phyloP scores from a whole-genome alignment of 1,140 invertebrate genomes.

The Drosophila simulans region DNA sequence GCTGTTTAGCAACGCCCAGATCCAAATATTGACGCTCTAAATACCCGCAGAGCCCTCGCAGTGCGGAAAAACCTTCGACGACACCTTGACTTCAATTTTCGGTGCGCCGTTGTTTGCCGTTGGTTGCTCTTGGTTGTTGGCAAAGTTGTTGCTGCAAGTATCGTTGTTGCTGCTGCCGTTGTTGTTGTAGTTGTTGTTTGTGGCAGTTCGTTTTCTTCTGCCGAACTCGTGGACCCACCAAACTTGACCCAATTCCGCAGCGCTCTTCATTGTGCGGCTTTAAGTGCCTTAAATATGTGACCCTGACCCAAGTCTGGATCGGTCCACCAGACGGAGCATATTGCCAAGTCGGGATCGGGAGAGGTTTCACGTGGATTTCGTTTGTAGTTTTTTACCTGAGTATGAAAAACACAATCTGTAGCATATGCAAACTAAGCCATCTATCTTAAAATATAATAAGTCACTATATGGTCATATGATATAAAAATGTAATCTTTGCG shows the following conservation, averaged over 20 bases:
- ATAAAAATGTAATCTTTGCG: too few species aligned
- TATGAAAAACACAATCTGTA: background rate
- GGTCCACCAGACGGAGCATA: background rate
- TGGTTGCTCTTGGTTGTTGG: constrained; percentile 2
- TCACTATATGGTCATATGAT: too few species aligned
- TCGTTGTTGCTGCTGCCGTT: background rate
- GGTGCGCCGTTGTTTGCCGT: constrained; percentile 36
- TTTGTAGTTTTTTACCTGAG: background rate
- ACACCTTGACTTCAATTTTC: constrained; percentile 72
- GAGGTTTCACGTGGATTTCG: background rate
- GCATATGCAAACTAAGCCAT: too few species aligned
- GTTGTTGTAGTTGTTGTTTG: constrained; percentile 3
- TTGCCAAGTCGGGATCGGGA: background rate
- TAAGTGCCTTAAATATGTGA: constrained; percentile 11
- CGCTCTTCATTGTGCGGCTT: constrained; percentile 31
- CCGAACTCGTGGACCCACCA: constrained; percentile 24
- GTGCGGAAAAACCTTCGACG: constrained; percentile 70
- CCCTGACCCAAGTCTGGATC: constrained; percentile 35
- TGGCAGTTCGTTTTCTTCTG: constrained; percentile 25
- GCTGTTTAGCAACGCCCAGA: constrained; percentile 69
- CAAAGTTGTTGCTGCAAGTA: background rate
- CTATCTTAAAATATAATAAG: too few species aligned
- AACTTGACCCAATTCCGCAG: constrained; percentile 40
- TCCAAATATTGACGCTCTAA: constrained; percentile 75
- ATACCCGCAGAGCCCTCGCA: constrained; percentile 51